Conservation (phyloP, 2,797 vertebrate genomes). For the Garrulus glandarius region DNA sequence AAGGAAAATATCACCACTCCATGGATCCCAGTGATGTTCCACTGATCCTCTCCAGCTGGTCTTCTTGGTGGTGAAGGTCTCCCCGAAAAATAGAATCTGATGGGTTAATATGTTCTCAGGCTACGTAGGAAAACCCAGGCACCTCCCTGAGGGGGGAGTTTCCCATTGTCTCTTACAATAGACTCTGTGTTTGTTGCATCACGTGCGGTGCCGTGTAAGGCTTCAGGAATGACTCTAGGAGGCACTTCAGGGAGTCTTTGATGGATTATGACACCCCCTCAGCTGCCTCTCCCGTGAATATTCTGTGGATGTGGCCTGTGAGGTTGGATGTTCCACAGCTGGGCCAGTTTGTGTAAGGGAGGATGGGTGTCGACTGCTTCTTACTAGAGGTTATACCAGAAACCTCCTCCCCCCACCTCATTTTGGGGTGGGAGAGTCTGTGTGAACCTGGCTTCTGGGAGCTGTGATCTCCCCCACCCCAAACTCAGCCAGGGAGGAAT, state of each 20-base stretch:
- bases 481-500: neutral
- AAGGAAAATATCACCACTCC: neutral
- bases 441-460: neutral
- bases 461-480: neutral
- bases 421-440: neutral
- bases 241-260: neutral
- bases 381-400: neutral
- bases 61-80: neutral
- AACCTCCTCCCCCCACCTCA: neutral
- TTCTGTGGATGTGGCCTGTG: neutral
- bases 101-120: neutral
- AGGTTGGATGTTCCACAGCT: neutral
- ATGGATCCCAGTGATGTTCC: neutral
- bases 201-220: neutral
- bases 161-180: neutral
- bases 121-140: neutral
- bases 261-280: neutral
- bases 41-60: neutral
- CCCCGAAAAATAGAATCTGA: neutral
- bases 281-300: neutral
- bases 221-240: neutral
- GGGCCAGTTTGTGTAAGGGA: neutral
- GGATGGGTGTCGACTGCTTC: neutral
- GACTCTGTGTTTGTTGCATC: neutral
- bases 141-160: neutral